Percentiles rank a stretch among this genome's conserved stretches.
phyloP scores from a whole-genome alignment of 2,888 invertebrate genomes.

The Ichneumoninae sp. region DNA sequence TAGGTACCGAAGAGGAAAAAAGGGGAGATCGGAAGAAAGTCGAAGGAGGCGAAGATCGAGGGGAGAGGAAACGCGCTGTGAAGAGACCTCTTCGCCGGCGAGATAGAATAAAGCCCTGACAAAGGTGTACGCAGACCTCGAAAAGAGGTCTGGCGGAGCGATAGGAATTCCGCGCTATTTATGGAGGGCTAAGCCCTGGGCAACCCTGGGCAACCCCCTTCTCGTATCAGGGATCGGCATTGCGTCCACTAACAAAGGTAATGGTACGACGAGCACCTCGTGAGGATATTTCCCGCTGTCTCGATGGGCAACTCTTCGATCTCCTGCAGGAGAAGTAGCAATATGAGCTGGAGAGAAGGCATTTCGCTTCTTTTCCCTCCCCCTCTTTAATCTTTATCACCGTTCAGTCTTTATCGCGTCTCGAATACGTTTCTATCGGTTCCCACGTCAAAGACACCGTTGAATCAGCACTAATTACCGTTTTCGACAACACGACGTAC shows the following conservation, averaged over 20 bases:
- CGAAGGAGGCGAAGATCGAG: slow-evolving; percentile 23
- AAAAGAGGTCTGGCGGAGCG: slow-evolving; percentile 49
- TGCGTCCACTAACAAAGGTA: slow-evolving; percentile 60
- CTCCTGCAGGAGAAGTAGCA: not conserved
- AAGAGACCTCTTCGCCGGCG: slow-evolving; percentile 31
- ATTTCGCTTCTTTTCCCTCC: slow-evolving; percentile 13
- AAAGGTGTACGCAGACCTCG: slow-evolving; percentile 45
- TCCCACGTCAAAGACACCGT: not conserved
- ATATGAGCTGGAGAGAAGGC: slow-evolving; percentile 5
- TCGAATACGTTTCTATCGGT: slow-evolving; percentile 33
- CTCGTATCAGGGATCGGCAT: slow-evolving; percentile 62
- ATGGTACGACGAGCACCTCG: slow-evolving; percentile 38
- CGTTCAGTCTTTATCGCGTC: slow-evolving; percentile 34
- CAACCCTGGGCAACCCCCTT: slow-evolving; percentile 64
- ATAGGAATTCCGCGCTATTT: slow-evolving; percentile 65
- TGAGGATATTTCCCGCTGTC: slow-evolving; percentile 4
- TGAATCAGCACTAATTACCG: not conserved
- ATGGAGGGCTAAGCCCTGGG: slow-evolving; percentile 67
- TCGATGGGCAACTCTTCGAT: slow-evolving; percentile 45
- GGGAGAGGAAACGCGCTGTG: slow-evolving; percentile 45
- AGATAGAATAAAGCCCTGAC: slow-evolving; percentile 43
- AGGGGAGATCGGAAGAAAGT: slow-evolving; percentile 12
- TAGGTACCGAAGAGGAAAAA: not conserved
- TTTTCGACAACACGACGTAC: not conserved
- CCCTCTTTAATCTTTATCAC: slow-evolving; percentile 10